Conservation (phyloP, 2,888 invertebrate genomes). For the Cotesia congregata region DNA sequence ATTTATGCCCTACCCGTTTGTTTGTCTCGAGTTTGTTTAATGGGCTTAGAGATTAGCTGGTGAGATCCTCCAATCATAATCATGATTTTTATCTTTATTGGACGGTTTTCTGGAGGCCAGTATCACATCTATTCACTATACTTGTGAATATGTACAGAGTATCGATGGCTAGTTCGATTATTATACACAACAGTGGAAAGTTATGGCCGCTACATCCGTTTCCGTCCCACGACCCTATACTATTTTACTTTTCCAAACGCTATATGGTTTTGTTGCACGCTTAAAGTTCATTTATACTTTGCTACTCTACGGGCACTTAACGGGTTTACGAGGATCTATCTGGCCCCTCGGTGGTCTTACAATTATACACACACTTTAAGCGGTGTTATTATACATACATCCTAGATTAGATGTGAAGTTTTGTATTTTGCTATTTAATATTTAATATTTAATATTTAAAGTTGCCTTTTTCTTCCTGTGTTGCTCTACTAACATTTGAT, state of each 20-base stretch:
- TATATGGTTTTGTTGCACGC: conserved; percentile 28
- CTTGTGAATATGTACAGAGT: conserved; percentile 7
- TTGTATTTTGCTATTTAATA: not conserved
- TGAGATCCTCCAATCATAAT: conserved; percentile 7
- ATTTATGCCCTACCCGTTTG: not conserved
- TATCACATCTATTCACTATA: too few relatives aligned
- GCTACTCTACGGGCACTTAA: conserved; percentile 59
- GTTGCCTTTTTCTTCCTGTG: conserved; percentile 15
- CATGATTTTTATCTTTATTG: not conserved
- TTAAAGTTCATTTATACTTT: conserved; percentile 57
- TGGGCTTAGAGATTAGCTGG: not conserved
- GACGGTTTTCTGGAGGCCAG: not conserved
- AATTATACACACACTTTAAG: conserved; percentile 7
- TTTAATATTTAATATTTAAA: not conserved
- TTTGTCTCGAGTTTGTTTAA: not conserved
- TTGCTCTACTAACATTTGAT: conserved; percentile 22
- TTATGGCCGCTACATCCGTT: conserved; percentile 67
- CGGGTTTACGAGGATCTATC: conserved; percentile 65
- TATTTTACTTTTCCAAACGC: conserved; percentile 47
- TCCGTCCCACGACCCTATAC: conserved; percentile 68
- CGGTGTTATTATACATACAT: not conserved
- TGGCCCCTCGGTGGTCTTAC: conserved; percentile 47
- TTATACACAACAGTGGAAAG: conserved; percentile 49
- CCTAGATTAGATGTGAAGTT: not conserved
- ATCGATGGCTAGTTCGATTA: conserved; percentile 30